Evolutionary conservation across 2,888 invertebrate genomes (phyloP), one percentile per base, ranked within the genome.

Genomic region (Therioaphis trifolii): DNA sequence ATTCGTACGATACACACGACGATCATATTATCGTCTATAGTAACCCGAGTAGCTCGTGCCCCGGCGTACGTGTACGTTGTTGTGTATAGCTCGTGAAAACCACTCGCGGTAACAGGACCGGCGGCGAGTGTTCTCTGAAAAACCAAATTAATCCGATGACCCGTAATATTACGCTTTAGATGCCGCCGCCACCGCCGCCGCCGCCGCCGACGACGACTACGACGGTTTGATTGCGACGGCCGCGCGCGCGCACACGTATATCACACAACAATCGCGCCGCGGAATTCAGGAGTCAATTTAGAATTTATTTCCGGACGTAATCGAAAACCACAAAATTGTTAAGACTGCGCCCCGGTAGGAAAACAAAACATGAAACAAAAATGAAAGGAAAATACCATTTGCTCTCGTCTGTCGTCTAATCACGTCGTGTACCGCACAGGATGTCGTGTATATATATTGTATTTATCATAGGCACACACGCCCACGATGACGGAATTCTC

Each of bases 251-350:
- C 11, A 35, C 5, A 21, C 4, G 24, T n/a, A 4, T 11, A 21
- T 4, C 2, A 11, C 18, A 68, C 71, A 49, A 61, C 72, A 71
- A 35, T 61, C 80, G 72, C 35, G 80, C 80, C 72, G 80, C 80
- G 80, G 80, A 82, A 82, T 72, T 74, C 80, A 82, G 80, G 63
- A 82, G 80, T 82, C 80, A 40, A 82, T 82, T 63, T 82, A n/a
- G n/a, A n/a, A n/a, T n/a, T n/a, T n/a, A n/a, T n/a, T n/a, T n/a
- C n/a, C n/a, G n/a, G n/a, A n/a, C n/a, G 29, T 35, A 63, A 72
- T 61, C 46, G 49, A 72, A 82, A 82, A 82, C 80, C 80, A 52
- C 80, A 82, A 35, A 46, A 78, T 79, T 55, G 55, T 78, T 21
- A 66, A n/a, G n/a, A n/a, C n/a, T n/a, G n/a, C n/a, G n/a, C n/a